A percentile compares a stretch with the other conserved stretches of the same genome.
Evolutionary conservation across 2,888 invertebrate species (phyloP).

Genomic region (Dasypogon diadema): DNA sequence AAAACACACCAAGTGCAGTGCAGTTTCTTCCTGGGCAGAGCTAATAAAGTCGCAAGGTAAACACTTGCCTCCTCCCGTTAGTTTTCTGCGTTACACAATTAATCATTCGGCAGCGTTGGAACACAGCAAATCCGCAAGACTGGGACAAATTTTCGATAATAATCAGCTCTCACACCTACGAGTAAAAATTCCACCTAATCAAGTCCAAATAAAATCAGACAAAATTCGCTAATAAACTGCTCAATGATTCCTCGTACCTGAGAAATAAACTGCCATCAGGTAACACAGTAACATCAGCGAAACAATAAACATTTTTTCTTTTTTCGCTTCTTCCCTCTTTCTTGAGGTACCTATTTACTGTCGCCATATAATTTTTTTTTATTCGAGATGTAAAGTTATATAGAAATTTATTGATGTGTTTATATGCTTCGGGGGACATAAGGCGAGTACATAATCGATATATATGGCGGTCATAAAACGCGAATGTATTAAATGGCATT

Average conservation of each 20-base stretch:
- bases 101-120: too few relatives aligned
- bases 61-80: too few relatives aligned
- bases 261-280: conserved; percentile 43
- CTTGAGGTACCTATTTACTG: conserved; percentile 27
- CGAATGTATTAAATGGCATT: conserved; percentile 34
- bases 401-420: conserved; percentile 50
- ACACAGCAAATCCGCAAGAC: too few relatives aligned
- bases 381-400: conserved; percentile 41
- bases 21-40: too few relatives aligned
- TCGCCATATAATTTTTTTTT: conserved; percentile 41
- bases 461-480: conserved; percentile 49
- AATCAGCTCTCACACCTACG: conserved; percentile 25
- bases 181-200: neutral
- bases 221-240: conserved; percentile 18
- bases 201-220: conserved; percentile 24
- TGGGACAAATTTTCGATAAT: conserved; percentile 14
- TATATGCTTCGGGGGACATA: conserved; percentile 22
- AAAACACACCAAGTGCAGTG: too few relatives aligned
- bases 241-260: conserved; percentile 24
- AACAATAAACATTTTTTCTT: conserved; percentile 42
- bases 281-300: conserved; percentile 40
- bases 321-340: conserved; percentile 17
- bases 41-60: too few relatives aligned
- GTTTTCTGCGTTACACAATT: too few relatives aligned
- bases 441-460: conserved; percentile 48